Percentiles rank a stretch among this genome's conserved stretches.
Conservation (phyloP, 2,797 vertebrate genomes). For the Lithobates pipiens region DNA sequence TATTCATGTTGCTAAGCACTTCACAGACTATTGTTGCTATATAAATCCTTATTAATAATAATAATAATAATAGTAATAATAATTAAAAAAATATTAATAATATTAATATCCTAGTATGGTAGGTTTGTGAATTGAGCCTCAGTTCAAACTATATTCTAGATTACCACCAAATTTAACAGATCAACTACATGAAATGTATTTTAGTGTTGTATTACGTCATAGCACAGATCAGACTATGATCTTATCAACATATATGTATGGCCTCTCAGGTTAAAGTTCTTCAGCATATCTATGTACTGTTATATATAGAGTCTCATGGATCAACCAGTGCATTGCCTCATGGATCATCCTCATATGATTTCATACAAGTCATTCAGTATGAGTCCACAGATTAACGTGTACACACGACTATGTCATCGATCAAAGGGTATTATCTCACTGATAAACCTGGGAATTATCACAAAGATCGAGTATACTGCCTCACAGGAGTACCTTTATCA, state of each 20-base stretch:
- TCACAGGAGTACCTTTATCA: not conserved
- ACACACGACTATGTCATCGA: constrained; percentile 1
- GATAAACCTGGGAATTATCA: not conserved
- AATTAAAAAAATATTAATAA: too few relatives aligned
- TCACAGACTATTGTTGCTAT: too few relatives aligned
- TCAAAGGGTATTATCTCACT: not conserved
- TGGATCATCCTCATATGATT: not conserved
- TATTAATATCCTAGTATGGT: too few relatives aligned
- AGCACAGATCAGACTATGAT: not conserved
- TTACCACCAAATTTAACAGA: too few relatives aligned
- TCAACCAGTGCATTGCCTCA: not conserved
- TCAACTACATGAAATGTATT: not conserved
- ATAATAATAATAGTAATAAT: too few relatives aligned
- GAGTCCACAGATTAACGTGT: not conserved
- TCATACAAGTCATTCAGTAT: not conserved
- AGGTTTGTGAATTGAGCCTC: too few relatives aligned
- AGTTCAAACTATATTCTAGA: not conserved
- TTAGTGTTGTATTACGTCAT: not conserved
- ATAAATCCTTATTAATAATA: too few relatives aligned
- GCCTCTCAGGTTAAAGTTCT: too few relatives aligned
- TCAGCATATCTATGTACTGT: not conserved
- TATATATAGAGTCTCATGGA: not conserved
- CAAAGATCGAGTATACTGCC: not conserved
- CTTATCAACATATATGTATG: not conserved
- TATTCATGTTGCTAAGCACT: too few relatives aligned